A percentile compares a stretch with the other conserved stretches of the same genome.
Conservation (phyloP, 2,888 invertebrate species). For the Heliconius charithonia region DNA sequence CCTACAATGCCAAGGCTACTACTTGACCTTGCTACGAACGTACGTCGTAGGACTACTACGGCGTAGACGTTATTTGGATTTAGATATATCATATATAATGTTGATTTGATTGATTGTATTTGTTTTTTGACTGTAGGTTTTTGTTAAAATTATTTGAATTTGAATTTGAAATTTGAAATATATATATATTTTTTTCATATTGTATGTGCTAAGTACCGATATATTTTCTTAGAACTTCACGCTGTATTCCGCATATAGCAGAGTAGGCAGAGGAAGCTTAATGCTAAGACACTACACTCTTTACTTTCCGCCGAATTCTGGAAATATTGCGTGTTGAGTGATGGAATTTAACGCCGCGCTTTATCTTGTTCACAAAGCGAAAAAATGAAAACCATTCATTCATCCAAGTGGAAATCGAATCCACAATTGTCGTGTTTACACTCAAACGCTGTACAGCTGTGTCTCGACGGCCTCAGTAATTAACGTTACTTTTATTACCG, state of each 20-base stretch:
- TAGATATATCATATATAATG: too few relatives aligned
- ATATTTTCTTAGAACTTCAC: neutral
- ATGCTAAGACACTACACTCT: neutral
- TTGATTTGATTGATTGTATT: neutral
- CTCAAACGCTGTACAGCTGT: neutral
- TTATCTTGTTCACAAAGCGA: neutral
- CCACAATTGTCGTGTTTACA: neutral
- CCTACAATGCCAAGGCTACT: conserved; percentile 60
- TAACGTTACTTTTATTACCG: neutral
- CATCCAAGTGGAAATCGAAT: neutral
- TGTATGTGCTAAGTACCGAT: too few relatives aligned
- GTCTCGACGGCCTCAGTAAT: neutral
- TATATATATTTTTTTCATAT: too few relatives aligned
- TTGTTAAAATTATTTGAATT: too few relatives aligned
- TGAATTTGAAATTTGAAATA: too few relatives aligned
- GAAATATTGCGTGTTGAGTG: neutral
- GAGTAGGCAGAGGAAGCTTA: neutral
- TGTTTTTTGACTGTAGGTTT: neutral
- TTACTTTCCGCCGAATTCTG: neutral
- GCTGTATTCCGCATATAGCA: neutral
- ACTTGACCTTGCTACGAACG: conserved; percentile 52
- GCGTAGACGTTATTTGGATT: neutral
- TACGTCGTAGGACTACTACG: conserved; percentile 23
- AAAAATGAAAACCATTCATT: neutral
- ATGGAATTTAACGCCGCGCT: neutral